These are phyloP conservation scores for Hemibagrus wyckioides DNA, from an alignment of 2,113 vertebrate species.

Conservation along the genomic window DNA sequence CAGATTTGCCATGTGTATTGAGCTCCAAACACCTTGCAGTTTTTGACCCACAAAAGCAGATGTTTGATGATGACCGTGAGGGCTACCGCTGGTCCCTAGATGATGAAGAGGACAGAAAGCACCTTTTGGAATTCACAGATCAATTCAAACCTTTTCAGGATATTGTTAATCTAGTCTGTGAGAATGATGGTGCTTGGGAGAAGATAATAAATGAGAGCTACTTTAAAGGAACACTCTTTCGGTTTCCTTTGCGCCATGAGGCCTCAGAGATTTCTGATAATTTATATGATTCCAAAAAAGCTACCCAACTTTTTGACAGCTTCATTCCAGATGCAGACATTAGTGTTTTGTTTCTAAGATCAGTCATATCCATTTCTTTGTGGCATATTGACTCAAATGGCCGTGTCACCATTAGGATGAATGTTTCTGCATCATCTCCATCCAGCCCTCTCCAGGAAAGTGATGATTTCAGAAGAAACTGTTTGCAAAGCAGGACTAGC, in stretches of 20 bases:
- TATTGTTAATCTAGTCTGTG: conserved; percentile 66
- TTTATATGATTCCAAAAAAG: conserved; percentile 69
- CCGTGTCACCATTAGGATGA: conserved; percentile 57
- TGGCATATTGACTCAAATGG: conserved; percentile 64
- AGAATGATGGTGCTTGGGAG: conserved; percentile 56
- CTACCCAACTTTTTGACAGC: conserved; percentile 74
- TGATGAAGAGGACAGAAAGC: conserved; percentile 63
- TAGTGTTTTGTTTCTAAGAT: conserved; percentile 81
- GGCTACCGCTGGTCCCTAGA: conserved; percentile 75
- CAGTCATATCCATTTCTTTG: conserved; percentile 70
- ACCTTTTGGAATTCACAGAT: conserved; percentile 64
- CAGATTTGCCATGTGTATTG: conserved; percentile 81
- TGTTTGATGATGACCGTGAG: conserved; percentile 68
- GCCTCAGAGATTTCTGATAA: conserved; percentile 75
- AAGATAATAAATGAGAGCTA: conserved; percentile 61
- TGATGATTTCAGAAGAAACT: neutral
- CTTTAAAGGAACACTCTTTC: conserved; percentile 81
- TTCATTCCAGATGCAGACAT: conserved; percentile 80
- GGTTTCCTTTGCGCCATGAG: conserved; percentile 75
- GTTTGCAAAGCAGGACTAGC: conserved; percentile 50
- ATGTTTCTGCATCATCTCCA: conserved; percentile 60
- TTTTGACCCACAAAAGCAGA: conserved; percentile 78
- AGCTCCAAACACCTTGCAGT: conserved; percentile 74
- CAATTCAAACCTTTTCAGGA: conserved; percentile 80
- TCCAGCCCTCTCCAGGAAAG: conserved; percentile 25